phyloP scores from a whole-genome alignment of 2,888 invertebrate genomes.

The Nesidiocoris tenuis region DNA sequence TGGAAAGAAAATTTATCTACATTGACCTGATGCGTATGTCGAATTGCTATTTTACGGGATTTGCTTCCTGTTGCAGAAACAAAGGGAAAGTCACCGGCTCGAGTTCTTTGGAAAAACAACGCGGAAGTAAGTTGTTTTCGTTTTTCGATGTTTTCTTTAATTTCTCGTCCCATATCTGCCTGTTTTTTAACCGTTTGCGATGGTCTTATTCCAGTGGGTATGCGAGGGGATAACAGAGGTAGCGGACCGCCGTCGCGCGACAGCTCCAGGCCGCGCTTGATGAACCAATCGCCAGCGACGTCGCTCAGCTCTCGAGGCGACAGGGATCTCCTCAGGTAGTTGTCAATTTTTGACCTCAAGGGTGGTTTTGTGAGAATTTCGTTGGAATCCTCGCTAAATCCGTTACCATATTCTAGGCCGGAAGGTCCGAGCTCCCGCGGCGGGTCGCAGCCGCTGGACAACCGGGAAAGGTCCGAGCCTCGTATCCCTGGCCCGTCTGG shows the following conservation, averaged over 20 bases:
- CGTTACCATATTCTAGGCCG: neutral
- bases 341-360: neutral
- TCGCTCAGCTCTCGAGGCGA: constrained; percentile 14
- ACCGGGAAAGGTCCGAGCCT: constrained; percentile 6
- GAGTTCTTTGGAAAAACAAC: constrained; percentile 16
- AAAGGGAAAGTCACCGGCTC: constrained; percentile 18
- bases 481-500: constrained; percentile 4
- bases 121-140: constrained; percentile 1
- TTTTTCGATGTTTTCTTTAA: constrained; percentile 6
- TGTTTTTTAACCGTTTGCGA: neutral
- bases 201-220: neutral
- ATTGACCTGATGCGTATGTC: neutral
- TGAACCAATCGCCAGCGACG: constrained; percentile 49
- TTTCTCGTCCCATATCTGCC: neutral
- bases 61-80: neutral
- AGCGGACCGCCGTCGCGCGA: constrained; percentile 49
- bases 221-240: constrained; percentile 12
- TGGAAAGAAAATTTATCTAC: too few species aligned
- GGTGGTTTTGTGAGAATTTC: neutral
- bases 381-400: neutral
- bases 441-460: neutral
- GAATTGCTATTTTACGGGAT: neutral
- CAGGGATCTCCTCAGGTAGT: neutral
- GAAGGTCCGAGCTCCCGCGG: neutral
- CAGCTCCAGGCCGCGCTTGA: constrained; percentile 43